Evolutionary conservation across 2,797 vertebrate species (phyloP).

Genomic region (Tamandua tetradactyla): DNA sequence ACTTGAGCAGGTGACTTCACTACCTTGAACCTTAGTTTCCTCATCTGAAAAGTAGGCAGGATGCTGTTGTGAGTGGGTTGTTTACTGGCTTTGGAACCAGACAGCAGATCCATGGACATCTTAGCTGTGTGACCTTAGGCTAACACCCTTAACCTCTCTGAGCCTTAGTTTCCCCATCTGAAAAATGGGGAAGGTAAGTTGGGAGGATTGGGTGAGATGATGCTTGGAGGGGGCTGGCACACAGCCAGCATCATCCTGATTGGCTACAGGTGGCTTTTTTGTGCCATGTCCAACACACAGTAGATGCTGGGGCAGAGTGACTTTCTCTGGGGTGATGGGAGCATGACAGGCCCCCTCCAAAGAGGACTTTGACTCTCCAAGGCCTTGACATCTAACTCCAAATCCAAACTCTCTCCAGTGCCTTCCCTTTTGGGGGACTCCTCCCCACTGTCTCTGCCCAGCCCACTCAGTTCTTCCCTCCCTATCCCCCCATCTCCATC

Average conservation of each 20-base stretch:
- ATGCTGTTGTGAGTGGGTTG: not conserved
- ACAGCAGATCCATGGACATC: not conserved
- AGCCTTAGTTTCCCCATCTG: slow-evolving; percentile 26
- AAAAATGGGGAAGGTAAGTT: not conserved
- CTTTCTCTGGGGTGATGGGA: not conserved
- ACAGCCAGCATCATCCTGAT: not conserved
- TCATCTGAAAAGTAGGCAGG: not conserved
- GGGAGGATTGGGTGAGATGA: not conserved
- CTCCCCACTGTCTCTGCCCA: not conserved
- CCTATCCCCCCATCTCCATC: not conserved
- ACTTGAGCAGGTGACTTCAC: not conserved
- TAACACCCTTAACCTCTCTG: slow-evolving; percentile 10
- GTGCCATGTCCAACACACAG: not conserved
- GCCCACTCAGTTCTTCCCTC: not conserved
- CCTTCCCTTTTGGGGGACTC: not conserved
- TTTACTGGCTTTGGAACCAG: not conserved
- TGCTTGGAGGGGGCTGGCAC: not conserved
- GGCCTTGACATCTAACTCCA: not conserved
- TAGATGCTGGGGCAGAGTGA: not conserved
- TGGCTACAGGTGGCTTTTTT: slow-evolving; percentile 47
- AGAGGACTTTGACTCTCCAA: not conserved
- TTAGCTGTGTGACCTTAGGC: not conserved
- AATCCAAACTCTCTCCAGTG: not conserved
- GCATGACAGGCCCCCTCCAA: not conserved
- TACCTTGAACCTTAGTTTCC: slow-evolving; percentile 30